A percentile compares a stretch with the other conserved stretches of the same genome.
These are phyloP conservation scores for Hybognathus amarus DNA, from an alignment of 2,797 vertebrate species.

Conservation along the genomic window DNA sequence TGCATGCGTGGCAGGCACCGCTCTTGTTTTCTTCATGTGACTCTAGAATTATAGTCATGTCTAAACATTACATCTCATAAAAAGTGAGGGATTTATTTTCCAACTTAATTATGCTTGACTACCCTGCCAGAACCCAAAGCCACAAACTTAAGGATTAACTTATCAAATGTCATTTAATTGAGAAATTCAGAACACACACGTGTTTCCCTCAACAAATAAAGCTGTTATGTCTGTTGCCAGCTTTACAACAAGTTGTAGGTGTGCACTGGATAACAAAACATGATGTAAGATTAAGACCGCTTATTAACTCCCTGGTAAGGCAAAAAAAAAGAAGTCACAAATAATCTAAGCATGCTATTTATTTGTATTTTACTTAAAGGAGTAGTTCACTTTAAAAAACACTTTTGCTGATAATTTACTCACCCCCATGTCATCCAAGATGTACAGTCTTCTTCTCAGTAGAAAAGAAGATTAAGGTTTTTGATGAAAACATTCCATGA, in stretches of 20 bases:
- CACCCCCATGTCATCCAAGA: too few relatives aligned
- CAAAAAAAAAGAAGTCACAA: background rate
- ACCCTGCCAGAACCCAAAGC: conserved; percentile 11
- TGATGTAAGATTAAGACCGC: background rate
- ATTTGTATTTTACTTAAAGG: too few relatives aligned
- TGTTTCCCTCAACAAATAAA: background rate
- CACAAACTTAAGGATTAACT: conserved; percentile 2
- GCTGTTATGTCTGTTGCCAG: background rate
- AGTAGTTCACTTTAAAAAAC: too few relatives aligned
- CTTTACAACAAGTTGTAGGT: background rate
- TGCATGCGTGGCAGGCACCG: background rate
- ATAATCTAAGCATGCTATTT: too few relatives aligned
- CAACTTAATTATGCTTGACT: background rate
- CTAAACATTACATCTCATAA: conserved; percentile 29
- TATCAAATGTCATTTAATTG: conserved; percentile 24
- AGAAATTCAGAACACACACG: background rate
- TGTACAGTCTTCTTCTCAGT: too few relatives aligned
- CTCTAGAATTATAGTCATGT: conserved; percentile 17
- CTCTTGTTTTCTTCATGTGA: background rate
- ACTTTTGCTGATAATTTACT: too few relatives aligned
- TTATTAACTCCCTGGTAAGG: background rate
- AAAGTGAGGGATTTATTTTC: background rate
- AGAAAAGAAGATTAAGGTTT: too few relatives aligned
- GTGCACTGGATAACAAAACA: background rate
- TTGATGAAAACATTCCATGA: too few relatives aligned